These are phyloP conservation scores for Lasioglossum pauxillum DNA, from an alignment of 2,888 invertebrate genomes.

Conservation along the genomic window DNA sequence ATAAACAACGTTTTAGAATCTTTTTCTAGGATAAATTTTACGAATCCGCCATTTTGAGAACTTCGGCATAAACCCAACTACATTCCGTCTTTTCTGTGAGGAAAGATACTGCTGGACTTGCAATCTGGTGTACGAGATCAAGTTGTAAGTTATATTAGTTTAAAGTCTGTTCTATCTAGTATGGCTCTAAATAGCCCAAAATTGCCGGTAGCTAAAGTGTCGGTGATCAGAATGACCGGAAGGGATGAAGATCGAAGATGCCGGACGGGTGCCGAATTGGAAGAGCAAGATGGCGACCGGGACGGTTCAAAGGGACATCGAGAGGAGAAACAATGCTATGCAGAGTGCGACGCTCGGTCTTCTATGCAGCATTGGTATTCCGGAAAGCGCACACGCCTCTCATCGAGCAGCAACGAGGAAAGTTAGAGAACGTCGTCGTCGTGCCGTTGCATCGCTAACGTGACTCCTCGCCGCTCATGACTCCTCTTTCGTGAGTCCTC, in stretches of 20 bases:
- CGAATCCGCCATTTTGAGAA: too few relatives aligned
- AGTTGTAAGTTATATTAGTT: too few relatives aligned
- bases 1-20: too few relatives aligned
- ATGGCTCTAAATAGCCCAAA: too few relatives aligned
- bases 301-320: slow-evolving; percentile 19
- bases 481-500: slow-evolving; percentile 47
- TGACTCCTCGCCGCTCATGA: slow-evolving; percentile 58
- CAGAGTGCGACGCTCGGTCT: slow-evolving; percentile 39
- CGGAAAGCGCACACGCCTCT: slow-evolving; percentile 53
- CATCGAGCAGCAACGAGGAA: slow-evolving; percentile 75
- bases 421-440: slow-evolving; percentile 75
- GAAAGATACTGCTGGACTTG: too few relatives aligned
- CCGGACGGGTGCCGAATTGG: not conserved
- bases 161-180: too few relatives aligned
- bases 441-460: slow-evolving; percentile 76
- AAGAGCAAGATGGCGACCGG: not conserved
- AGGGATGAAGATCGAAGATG: not conserved
- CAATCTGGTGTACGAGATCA: too few relatives aligned
- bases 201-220: too few relatives aligned
- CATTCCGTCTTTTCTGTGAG: too few relatives aligned
- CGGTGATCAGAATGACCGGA: not conserved
- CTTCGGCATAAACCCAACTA: too few relatives aligned
- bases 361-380: slow-evolving; percentile 59
- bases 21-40: too few relatives aligned
- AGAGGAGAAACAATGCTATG: slow-evolving; percentile 35